These are phyloP conservation scores for Aphelinus atriplicis DNA, from an alignment of 1,140 invertebrate genomes.

Conservation along the genomic window DNA sequence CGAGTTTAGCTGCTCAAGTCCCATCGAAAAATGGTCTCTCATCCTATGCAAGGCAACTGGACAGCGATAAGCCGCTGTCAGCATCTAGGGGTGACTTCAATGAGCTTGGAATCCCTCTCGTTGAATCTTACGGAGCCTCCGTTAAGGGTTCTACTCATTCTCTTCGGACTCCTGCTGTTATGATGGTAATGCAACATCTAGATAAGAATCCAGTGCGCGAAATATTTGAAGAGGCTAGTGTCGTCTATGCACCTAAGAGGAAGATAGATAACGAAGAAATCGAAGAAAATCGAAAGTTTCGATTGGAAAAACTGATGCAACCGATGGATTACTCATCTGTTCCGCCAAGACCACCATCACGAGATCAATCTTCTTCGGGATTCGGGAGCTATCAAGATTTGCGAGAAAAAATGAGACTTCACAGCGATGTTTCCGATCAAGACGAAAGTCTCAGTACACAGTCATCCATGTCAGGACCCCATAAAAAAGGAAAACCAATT, in stretches of 20 bases:
- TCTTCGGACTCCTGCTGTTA: conserved; percentile 41
- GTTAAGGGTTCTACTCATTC: conserved; percentile 33
- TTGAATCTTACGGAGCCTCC: conserved; percentile 40
- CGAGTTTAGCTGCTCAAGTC: conserved; percentile 28
- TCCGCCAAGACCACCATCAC: conserved; percentile 47
- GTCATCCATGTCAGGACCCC: conserved; percentile 41
- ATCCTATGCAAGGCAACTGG: conserved; percentile 39
- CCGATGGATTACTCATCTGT: conserved; percentile 40
- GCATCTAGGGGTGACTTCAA: conserved; percentile 58
- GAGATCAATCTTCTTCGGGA: conserved; percentile 54
- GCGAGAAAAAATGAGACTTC: conserved; percentile 41
- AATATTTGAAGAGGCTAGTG: not conserved
- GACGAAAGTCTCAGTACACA: conserved; percentile 48
- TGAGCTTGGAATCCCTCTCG: conserved; percentile 60
- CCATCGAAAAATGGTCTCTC: conserved; percentile 46
- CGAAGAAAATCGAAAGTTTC: conserved; percentile 32
- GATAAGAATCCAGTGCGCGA: conserved; percentile 29
- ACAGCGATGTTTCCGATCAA: conserved; percentile 38
- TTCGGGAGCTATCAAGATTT: conserved; percentile 55
- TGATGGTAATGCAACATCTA: conserved; percentile 38
- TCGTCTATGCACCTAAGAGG: not conserved
- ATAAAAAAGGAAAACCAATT: conserved; percentile 38
- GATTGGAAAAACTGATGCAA: conserved; percentile 37
- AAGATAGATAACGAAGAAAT: conserved; percentile 10
- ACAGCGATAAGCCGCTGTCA: conserved; percentile 15